A percentile compares a stretch with the other conserved stretches of the same genome.
Evolutionary conservation across 2,113 vertebrate genomes (phyloP).

Genomic region (Epinephelus moara): DNA sequence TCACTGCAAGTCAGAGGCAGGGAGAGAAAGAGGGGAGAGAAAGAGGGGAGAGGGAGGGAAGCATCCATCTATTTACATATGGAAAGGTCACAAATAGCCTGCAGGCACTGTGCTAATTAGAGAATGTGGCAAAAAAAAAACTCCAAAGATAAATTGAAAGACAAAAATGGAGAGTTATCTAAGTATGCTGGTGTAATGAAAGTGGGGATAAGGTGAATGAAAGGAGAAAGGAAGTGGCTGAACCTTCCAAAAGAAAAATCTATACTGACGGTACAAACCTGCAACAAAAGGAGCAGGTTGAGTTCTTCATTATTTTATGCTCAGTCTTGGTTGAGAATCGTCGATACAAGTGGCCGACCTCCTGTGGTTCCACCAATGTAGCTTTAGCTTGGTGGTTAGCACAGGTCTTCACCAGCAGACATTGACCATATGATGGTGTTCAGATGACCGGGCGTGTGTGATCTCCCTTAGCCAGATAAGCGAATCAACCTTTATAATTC

Average conservation of each 20-base stretch:
- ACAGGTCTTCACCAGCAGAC: slow-evolving; percentile 83
- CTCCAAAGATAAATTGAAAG: slow-evolving; percentile 83
- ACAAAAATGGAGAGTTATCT: slow-evolving; percentile 80
- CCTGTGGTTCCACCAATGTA: neutral
- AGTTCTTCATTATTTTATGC: neutral
- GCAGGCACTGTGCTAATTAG: slow-evolving; percentile 87
- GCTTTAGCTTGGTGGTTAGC: slow-evolving; percentile 53
- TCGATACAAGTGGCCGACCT: neutral
- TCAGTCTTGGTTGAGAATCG: neutral
- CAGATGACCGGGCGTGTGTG: slow-evolving; percentile 90
- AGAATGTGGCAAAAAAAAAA: slow-evolving; percentile 79
- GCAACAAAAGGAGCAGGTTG: neutral
- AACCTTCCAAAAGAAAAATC: slow-evolving; percentile 6
- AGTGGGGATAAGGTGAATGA: slow-evolving; percentile 72
- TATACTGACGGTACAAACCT: neutral
- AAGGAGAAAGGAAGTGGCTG: slow-evolving; percentile 58
- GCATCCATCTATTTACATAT: slow-evolving; percentile 85
- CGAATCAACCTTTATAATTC: slow-evolving; percentile 99
- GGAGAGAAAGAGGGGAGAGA: slow-evolving; percentile 28
- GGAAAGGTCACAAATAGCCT: slow-evolving; percentile 88
- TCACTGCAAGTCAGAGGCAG: slow-evolving; percentile 75
- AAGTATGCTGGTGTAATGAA: slow-evolving; percentile 69
- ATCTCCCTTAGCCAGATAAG: slow-evolving; percentile 92
- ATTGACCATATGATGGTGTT: slow-evolving; percentile 90
- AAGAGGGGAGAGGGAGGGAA: slow-evolving; percentile 69